Conservation (phyloP, 1,140 invertebrate species). For the Pseudomyrmex concolor region DNA sequence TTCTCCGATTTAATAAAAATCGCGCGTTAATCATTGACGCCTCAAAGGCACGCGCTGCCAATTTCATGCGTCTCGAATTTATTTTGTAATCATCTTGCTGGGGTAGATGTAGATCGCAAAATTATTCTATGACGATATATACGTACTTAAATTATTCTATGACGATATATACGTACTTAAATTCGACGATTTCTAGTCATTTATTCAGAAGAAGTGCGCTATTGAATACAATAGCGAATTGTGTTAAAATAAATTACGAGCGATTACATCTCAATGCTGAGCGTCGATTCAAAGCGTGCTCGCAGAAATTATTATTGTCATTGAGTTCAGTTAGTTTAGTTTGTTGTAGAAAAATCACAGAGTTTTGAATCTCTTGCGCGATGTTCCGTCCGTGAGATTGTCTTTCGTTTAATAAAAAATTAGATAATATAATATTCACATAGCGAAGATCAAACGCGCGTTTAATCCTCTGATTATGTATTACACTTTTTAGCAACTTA, state of each 20-base stretch:
- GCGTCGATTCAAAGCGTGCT: constrained; percentile 64
- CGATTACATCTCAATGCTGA: background rate
- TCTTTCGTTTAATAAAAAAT: constrained; percentile 7
- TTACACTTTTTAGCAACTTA: constrained; percentile 42
- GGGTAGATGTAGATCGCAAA: constrained; percentile 33
- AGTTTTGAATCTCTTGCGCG: constrained; percentile 33
- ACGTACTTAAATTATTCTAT: background rate
- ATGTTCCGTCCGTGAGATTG: constrained; percentile 48
- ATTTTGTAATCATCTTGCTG: background rate
- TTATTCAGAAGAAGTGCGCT: background rate
- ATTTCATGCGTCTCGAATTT: constrained; percentile 50
- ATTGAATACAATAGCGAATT: constrained; percentile 22
- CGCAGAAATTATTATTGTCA: constrained; percentile 37
- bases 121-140: background rate
- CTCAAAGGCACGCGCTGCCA: constrained; percentile 49
- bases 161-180: background rate
- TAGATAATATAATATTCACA: constrained; percentile 11
- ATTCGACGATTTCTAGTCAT: constrained; percentile 48
- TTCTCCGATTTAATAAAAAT: constrained; percentile 43
- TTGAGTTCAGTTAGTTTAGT: constrained; percentile 9
- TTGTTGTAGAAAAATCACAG: too few species aligned
- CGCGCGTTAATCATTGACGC: constrained; percentile 43
- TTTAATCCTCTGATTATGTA: constrained; percentile 1
- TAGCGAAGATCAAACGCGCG: constrained; percentile 9
- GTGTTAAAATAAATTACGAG: constrained; percentile 1